Percentiles rank a stretch among this genome's conserved stretches.
These are phyloP conservation scores for Semaprochilodus insignis DNA, from an alignment of 2,797 vertebrate species.

Conservation along the genomic window DNA sequence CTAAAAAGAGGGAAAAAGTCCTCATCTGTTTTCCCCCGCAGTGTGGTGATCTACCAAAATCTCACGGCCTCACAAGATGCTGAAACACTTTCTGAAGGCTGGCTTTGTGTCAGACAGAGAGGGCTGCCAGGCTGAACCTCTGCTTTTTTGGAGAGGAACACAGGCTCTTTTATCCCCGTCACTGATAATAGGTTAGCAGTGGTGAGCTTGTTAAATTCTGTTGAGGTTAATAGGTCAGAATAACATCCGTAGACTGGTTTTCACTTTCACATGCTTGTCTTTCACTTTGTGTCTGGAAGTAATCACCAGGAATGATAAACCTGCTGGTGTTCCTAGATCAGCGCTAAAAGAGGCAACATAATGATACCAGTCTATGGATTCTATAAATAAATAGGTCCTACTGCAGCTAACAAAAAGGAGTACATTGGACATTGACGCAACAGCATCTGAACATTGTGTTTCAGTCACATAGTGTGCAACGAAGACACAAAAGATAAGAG, in stretches of 20 bases:
- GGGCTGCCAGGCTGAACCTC: neutral
- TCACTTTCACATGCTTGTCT: neutral
- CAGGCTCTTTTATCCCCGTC: neutral
- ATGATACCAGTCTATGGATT: neutral
- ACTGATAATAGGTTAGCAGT: neutral
- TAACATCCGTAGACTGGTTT: neutral
- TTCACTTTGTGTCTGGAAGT: neutral
- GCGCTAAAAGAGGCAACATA: too few species aligned
- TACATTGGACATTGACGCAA: neutral
- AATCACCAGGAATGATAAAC: neutral
- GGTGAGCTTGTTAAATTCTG: neutral
- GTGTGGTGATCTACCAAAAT: neutral
- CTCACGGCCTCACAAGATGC: slow-evolving; percentile 2
- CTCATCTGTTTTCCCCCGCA: neutral
- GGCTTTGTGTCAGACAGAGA: slow-evolving; percentile 8
- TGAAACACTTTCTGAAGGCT: slow-evolving; percentile 11
- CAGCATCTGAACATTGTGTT: neutral
- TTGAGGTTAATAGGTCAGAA: neutral
- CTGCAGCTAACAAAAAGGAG: too few species aligned
- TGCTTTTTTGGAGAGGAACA: slow-evolving; percentile 10
- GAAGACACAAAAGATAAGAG: neutral
- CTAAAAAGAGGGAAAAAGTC: neutral
- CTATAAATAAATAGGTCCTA: neutral
- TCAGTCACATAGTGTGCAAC: too few species aligned
- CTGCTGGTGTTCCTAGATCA: too few species aligned